Base-by-base conservation (phyloP, 2,113 vertebrate species). In the Panthera leo region DNA sequence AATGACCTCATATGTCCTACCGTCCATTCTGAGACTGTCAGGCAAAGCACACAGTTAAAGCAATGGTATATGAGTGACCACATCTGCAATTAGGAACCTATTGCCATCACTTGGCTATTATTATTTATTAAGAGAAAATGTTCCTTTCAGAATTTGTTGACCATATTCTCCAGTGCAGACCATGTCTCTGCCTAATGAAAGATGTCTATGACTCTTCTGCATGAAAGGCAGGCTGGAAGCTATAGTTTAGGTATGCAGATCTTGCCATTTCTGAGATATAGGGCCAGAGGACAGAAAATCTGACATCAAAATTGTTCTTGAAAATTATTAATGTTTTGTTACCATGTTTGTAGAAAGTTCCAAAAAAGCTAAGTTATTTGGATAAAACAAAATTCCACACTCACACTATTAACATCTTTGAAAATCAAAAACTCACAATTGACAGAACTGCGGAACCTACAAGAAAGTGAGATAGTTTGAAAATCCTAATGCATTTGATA, bases 401-500 rank as follows among this genome's bases (percentile, higher is more conserved):
- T 29, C 71, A 73, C 12, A 53, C 4, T 18, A 16, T 89, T 70
- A 89, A 85, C 93, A 31, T 65, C 25, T n/a, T 78, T 83, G 4
- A 5, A 84, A 93, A 97, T 58, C 21, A 5, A 18, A 61, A 90
- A 21, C 9, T 93, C 58, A 78, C 23, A 63, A 61, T 78, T 75
- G 34, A 15, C 58, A 63, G 58, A 82, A n/a, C 63, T 61, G 34
- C 31, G 21, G 7, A 84, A 7, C 15, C 34, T 21, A 87, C 42
- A 31, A 84, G 83, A 86, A 91, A 85, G 16, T 48, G 80, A 96
- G 34, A 42, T 34, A 84, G 29, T 70, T 70, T 76, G 51, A 73
- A 96, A 96, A 88, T 82, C 53, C 71, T 76, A 95, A 83, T 93
- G 71, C 7, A 67, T 58, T 78, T 70, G 58, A 92, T 94, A 53